A percentile compares a stretch with the other conserved stretches of the same genome.
Conservation (phyloP, 2,888 invertebrate species). For the Coelinius sp. region DNA sequence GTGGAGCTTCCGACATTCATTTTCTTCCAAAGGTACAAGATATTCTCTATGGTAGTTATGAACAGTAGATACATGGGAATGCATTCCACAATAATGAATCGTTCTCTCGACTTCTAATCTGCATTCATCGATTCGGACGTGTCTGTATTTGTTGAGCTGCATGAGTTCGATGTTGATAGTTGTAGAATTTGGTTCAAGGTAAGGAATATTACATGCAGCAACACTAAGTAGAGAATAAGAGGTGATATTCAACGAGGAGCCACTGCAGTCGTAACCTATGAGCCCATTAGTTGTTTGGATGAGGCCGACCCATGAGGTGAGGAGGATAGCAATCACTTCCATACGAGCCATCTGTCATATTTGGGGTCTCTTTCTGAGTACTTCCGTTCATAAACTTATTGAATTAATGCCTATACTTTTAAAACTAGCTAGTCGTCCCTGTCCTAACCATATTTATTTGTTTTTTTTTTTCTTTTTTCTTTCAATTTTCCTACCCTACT, state of each 20-base stretch:
- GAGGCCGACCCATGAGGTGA: not conserved
- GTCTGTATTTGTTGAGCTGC: slow-evolving; percentile 17
- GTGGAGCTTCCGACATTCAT: not conserved
- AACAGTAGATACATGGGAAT: slow-evolving; percentile 22
- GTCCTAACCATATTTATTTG: too few species aligned
- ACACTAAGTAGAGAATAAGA: slow-evolving; percentile 29
- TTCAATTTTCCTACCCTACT: too few species aligned
- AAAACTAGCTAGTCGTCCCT: too few species aligned
- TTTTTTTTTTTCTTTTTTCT: too few species aligned
- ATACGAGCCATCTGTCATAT: not conserved
- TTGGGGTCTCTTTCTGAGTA: too few species aligned
- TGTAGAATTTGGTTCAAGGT: not conserved
- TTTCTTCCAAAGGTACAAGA: slow-evolving; percentile 13
- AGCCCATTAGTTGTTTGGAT: not conserved
- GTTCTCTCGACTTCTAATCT: slow-evolving; percentile 27
- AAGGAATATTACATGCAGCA: slow-evolving; percentile 15
- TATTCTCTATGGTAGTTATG: slow-evolving; percentile 16
- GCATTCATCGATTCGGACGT: slow-evolving; percentile 6
- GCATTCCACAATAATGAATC: slow-evolving; percentile 30
- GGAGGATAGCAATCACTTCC: not conserved
- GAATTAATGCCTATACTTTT: too few species aligned
- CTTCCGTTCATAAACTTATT: too few species aligned
- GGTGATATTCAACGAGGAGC: slow-evolving; percentile 26
- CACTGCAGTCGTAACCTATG: slow-evolving; percentile 33
- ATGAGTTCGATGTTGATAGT: slow-evolving; percentile 8